Conservation (phyloP, 2,797 vertebrate genomes). For the Alauda arvensis region DNA sequence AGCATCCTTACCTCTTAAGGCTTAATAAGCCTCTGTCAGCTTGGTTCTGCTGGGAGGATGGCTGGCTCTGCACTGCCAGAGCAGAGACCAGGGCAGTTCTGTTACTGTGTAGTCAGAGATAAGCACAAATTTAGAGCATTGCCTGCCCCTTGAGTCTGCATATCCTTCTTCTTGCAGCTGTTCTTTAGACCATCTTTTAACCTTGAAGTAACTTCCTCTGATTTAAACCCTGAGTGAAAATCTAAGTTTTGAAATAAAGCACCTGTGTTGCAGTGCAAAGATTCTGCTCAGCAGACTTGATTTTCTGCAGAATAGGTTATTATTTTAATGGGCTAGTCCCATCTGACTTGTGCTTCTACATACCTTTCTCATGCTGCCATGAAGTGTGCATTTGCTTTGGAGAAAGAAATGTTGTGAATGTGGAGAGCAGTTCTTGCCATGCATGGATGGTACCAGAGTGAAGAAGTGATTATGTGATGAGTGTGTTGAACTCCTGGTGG, state of each 20-base stretch:
- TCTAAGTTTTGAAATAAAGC: background rate
- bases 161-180: constrained; percentile 12
- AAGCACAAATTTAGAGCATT: background rate
- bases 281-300: background rate
- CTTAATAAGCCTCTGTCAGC: background rate
- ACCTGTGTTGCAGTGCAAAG: background rate
- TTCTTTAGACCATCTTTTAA: background rate
- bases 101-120: background rate
- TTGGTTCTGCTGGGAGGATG: background rate
- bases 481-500: background rate
- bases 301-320: background rate
- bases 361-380: accelerated
- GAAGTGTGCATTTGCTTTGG: background rate
- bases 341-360: background rate
- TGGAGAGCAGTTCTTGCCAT: background rate
- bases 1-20: background rate
- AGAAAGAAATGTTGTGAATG: background rate
- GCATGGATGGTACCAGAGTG: background rate
- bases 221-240: background rate
- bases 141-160: background rate
- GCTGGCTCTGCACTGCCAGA: background rate
- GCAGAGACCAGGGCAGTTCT: background rate
- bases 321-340: background rate
- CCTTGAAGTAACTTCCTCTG: background rate
- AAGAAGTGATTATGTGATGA: background rate